Evolutionary conservation across 2,888 invertebrate species (phyloP).

Genomic region (Liodrosophila aerea): DNA sequence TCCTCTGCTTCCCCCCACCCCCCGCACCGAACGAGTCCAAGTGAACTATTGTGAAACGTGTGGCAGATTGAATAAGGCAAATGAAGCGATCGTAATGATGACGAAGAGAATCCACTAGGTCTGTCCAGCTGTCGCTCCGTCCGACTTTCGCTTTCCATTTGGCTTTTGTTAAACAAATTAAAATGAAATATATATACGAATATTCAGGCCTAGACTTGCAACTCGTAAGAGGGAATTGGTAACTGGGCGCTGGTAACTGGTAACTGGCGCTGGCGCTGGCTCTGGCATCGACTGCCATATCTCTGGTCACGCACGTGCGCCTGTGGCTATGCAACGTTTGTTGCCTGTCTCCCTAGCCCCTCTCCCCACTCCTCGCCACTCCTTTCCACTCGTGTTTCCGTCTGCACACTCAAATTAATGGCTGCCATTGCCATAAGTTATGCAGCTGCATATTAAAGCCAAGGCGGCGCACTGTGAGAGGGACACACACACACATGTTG

Average conservation of each 20-base stretch:
- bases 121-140: constrained; percentile 45
- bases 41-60: constrained; percentile 57
- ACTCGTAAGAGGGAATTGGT: too few species aligned
- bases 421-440: constrained; percentile 71
- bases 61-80: constrained; percentile 75
- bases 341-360: constrained; percentile 8
- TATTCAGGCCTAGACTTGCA: too few species aligned
- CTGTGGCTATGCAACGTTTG: constrained; percentile 73
- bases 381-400: constrained; percentile 8
- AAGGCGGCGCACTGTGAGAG: constrained; percentile 2
- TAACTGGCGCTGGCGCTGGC: constrained; percentile 19
- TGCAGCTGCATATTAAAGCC: constrained; percentile 75
- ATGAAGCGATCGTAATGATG: constrained; percentile 71
- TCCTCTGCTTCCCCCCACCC: constrained; percentile 16
- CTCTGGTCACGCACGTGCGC: constrained; percentile 73
- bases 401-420: constrained; percentile 69
- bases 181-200: constrained; percentile 63
- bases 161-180: constrained; percentile 69
- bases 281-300: constrained; percentile 7
- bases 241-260: too few species aligned
- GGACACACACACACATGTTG: constrained; percentile 18
- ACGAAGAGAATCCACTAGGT: constrained; percentile 25
- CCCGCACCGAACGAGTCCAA: too few species aligned
- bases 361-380: background rate
- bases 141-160: constrained; percentile 35